phyloP scores from a whole-genome alignment of 2,797 vertebrate genomes.

The Etheostoma nigrum region DNA sequence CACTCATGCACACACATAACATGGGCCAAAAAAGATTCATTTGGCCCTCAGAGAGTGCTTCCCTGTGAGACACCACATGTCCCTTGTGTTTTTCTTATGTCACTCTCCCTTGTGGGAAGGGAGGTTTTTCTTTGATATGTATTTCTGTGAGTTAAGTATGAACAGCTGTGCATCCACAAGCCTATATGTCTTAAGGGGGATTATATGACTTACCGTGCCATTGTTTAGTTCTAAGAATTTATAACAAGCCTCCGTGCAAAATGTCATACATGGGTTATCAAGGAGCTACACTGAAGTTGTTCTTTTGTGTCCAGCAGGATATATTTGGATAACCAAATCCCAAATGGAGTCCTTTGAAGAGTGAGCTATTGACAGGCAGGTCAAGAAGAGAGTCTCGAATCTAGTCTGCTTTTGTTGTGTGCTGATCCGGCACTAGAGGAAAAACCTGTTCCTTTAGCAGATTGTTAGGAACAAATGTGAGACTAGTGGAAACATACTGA shows the following conservation, averaged over 20 bases:
- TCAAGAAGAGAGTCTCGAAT: conserved; percentile 41
- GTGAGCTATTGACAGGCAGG: conserved; percentile 38
- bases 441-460: conserved; percentile 79
- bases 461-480: conserved; percentile 67
- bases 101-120: conserved; percentile 35
- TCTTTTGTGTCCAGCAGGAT: conserved; percentile 34
- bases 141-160: conserved; percentile 50
- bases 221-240: conserved; percentile 58
- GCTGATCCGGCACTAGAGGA: conserved; percentile 64
- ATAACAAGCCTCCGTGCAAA: conserved; percentile 18
- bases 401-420: conserved; percentile 55
- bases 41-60: conserved; percentile 32
- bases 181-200: conserved; percentile 38
- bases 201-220: conserved; percentile 53
- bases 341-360: conserved; percentile 20
- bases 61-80: conserved; percentile 61
- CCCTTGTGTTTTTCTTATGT: conserved; percentile 48
- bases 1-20: neutral
- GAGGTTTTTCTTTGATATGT: conserved; percentile 45
- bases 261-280: conserved; percentile 52
- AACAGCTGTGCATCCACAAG: conserved; percentile 59
- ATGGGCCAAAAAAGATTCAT: conserved; percentile 39
- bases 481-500: conserved; percentile 77
- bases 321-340: conserved; percentile 58
- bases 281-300: conserved; percentile 39